phyloP scores from a whole-genome alignment of 2,113 vertebrate genomes.

The Petroica traversi region DNA sequence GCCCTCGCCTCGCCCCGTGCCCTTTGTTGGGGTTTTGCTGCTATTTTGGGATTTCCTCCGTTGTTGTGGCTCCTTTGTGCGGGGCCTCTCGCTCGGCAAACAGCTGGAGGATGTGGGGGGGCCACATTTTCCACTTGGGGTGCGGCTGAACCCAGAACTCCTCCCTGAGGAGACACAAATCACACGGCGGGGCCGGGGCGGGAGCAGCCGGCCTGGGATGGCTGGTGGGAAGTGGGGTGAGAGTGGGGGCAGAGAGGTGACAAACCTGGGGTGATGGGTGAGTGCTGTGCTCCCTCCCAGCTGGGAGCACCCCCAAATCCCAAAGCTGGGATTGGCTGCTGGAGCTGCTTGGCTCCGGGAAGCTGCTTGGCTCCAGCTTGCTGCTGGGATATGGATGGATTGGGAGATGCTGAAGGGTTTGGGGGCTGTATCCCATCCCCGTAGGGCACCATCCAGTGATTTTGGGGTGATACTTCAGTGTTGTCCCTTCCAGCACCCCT shows the following conservation, averaged over 20 bases:
- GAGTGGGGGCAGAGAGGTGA: too few relatives aligned
- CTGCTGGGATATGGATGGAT: not conserved
- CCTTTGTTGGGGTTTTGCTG: conserved; percentile 41
- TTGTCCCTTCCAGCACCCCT: not conserved
- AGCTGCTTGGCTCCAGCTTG: not conserved
- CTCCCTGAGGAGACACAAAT: not conserved
- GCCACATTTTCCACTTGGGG: conserved; percentile 67
- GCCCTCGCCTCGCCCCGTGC: not conserved
- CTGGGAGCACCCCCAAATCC: not conserved
- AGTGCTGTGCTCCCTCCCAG: not conserved
- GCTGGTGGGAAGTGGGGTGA: accelerated
- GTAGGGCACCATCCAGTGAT: accelerated
- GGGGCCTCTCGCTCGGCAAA: conserved; percentile 54
- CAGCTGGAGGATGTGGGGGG: conserved; percentile 75
- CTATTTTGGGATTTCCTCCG: conserved; percentile 71
- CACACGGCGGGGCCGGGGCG: accelerated
- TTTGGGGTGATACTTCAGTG: not conserved
- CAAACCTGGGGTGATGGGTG: not conserved
- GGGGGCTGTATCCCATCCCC: not conserved
- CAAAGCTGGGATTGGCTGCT: too few relatives aligned
- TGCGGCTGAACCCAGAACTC: not conserved
- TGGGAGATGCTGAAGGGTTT: not conserved
- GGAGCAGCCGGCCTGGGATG: not conserved
- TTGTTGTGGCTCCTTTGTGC: conserved; percentile 55
- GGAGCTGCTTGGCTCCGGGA: not conserved